Conservation (phyloP, 2,888 invertebrate genomes). For the Emmelina monodactyla region DNA sequence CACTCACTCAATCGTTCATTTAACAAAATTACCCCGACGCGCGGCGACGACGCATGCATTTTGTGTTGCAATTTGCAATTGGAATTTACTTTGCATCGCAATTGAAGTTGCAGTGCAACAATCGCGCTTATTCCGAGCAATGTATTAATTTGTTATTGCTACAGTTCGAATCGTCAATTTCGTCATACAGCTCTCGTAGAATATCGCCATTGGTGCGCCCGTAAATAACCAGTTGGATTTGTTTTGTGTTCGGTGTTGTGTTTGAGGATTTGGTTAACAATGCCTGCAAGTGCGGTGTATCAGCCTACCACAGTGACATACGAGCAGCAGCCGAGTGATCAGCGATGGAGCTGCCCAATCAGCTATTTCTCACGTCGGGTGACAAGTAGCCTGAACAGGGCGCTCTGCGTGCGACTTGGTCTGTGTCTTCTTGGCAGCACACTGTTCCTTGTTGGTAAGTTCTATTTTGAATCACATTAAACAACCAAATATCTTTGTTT, state of each 20-base stretch:
- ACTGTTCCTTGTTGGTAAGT: constrained; percentile 50
- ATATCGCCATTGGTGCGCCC: too few relatives aligned
- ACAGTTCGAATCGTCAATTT: too few relatives aligned
- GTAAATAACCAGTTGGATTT: too few relatives aligned
- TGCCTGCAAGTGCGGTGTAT: constrained; percentile 78
- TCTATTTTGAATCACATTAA: background rate
- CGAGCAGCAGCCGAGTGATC: constrained; percentile 67
- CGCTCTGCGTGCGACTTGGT: constrained; percentile 45
- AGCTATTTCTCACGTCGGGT: constrained; percentile 60
- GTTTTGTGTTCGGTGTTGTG: constrained; percentile 15
- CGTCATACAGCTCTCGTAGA: too few relatives aligned
- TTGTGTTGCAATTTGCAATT: too few relatives aligned
- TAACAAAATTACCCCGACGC: too few relatives aligned
- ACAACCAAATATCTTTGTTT: background rate
- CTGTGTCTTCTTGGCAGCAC: constrained; percentile 50
- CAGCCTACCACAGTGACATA: constrained; percentile 82
- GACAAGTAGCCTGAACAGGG: constrained; percentile 54
- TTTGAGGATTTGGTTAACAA: constrained; percentile 34
- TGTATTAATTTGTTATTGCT: too few relatives aligned
- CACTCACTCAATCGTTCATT: too few relatives aligned
- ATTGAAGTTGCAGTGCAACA: too few relatives aligned
- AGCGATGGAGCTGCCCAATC: constrained; percentile 66
- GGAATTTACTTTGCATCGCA: too few relatives aligned
- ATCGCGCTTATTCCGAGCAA: too few relatives aligned
- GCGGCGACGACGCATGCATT: too few relatives aligned